Conservation (phyloP, 2,888 invertebrate genomes). For the Ypsolopha scabrella region DNA sequence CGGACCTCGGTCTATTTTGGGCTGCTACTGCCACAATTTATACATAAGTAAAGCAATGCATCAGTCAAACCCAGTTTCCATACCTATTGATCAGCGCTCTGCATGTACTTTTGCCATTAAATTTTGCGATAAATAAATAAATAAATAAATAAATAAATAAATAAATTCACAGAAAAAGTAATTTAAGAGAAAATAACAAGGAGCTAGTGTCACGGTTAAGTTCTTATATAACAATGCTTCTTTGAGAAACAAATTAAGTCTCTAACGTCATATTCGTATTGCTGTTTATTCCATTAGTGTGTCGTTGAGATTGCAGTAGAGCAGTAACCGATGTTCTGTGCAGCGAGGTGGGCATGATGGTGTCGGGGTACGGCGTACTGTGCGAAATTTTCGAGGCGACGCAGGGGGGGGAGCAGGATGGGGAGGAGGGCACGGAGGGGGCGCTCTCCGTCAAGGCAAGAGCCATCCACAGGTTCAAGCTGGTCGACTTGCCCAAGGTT, state of each 20-base stretch:
- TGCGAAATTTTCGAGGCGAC: conserved; percentile 53
- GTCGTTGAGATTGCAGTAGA: too few species aligned
- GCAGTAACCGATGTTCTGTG: too few species aligned
- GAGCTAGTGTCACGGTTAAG: background rate
- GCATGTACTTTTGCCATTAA: too few species aligned
- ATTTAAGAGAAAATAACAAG: too few species aligned
- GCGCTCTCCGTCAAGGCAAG: conserved; percentile 43
- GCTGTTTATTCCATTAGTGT: background rate
- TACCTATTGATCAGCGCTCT: too few species aligned
- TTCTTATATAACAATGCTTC: background rate
- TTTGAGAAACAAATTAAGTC: background rate
- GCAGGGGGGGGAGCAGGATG: conserved; percentile 7
- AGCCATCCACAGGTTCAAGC: conserved; percentile 45
- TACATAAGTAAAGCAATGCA: too few species aligned
- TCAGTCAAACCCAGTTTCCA: too few species aligned
- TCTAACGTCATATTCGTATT: background rate
- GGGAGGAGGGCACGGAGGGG: conserved; percentile 4
- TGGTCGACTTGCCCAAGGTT: conserved; percentile 21
- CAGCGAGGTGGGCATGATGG: conserved; percentile 31
- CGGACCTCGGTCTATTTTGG: too few species aligned
- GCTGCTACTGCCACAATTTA: too few species aligned
- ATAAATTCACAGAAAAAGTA: too few species aligned
- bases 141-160: too few species aligned
- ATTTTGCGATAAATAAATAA: too few species aligned
- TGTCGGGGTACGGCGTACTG: conserved; percentile 54